phyloP scores from a whole-genome alignment of 92 coral and sea anemone genomes.

The Porites divaricata region DNA sequence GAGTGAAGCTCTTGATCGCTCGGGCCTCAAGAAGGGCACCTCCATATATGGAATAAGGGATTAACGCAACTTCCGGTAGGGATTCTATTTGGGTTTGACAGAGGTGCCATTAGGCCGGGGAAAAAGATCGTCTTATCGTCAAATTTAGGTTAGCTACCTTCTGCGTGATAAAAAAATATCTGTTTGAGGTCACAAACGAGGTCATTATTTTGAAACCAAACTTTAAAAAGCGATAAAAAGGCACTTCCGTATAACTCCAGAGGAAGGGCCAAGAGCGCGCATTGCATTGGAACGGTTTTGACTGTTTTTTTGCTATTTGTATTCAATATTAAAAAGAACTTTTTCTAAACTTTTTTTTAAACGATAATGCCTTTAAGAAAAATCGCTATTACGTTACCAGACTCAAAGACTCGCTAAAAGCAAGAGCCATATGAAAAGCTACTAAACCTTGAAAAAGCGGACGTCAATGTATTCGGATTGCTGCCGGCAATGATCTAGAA shows the following conservation, averaged over 20 bases:
- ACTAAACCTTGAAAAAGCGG: background rate
- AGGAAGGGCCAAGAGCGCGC: constrained; percentile 6
- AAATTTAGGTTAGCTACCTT: background rate
- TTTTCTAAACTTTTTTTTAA: too few species aligned
- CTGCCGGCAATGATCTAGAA: background rate
- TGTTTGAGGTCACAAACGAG: background rate
- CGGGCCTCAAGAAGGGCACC: constrained; percentile 1
- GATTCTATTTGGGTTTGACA: background rate
- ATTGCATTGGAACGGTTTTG: too few species aligned
- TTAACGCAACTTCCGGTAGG: constrained; percentile 46
- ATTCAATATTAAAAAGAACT: too few species aligned
- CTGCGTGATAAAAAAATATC: too few species aligned
- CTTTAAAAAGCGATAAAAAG: background rate
- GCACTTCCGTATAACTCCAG: background rate
- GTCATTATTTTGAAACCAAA: background rate
- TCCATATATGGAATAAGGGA: constrained; percentile 48
- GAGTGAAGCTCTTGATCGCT: constrained; percentile 39
- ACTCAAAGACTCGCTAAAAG: background rate
- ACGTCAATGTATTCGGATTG: background rate
- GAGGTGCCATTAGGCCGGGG: too few species aligned
- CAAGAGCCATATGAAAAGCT: background rate
- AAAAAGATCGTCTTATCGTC: background rate
- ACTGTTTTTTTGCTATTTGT: too few species aligned
- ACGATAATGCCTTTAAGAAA: too few species aligned
- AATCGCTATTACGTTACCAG: background rate